phyloP scores from a whole-genome alignment of 2,888 invertebrate genomes.

The Apotomis turbidana region DNA sequence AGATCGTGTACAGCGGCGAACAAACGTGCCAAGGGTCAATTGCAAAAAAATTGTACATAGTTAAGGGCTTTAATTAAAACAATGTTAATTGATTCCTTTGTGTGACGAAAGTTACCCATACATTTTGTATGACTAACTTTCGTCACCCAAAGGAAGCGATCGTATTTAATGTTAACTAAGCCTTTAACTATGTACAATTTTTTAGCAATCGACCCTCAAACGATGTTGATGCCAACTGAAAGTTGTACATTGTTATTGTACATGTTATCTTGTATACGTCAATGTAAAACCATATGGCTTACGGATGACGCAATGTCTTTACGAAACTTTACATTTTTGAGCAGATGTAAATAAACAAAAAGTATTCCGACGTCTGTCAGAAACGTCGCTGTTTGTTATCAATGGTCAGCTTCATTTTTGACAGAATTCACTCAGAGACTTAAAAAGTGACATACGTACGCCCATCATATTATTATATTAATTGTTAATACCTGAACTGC shows the following conservation, averaged over 20 bases:
- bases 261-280: neutral
- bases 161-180: no score
- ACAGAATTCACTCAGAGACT: neutral
- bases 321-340: neutral
- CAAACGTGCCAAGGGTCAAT: no score
- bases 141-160: no score
- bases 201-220: no score
- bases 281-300: neutral
- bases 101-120: no score
- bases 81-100: no score
- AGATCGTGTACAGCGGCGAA: neutral
- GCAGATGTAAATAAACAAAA: slow-evolving; percentile 28
- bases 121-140: no score
- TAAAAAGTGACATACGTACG: slow-evolving; percentile 13
- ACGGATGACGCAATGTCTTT: neutral
- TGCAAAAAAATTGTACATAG: no score
- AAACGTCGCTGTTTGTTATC: slow-evolving; percentile 14
- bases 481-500: slow-evolving; percentile 11
- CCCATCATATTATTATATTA: slow-evolving; percentile 3
- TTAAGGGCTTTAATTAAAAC: no score
- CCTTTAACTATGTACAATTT: no score
- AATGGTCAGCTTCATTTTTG: slow-evolving; percentile 13
- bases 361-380: slow-evolving; percentile 23
- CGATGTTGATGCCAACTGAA: neutral
- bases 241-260: neutral